phyloP scores from a whole-genome alignment of 2,113 vertebrate species.

The Cervus canadensis region DNA sequence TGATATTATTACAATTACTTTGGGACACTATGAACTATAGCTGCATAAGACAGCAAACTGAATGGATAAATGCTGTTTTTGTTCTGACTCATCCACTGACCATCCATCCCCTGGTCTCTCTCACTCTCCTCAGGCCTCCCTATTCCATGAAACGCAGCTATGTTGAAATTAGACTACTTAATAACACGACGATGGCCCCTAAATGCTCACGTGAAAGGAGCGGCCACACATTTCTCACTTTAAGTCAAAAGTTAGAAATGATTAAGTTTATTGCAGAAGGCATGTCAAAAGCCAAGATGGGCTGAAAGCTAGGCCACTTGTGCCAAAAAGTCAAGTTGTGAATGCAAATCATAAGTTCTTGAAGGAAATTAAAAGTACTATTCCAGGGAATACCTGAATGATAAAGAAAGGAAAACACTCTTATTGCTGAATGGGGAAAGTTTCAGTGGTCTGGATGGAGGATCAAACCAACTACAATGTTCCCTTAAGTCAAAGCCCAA shows the following conservation, averaged over 20 bases:
- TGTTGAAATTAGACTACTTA: not conserved
- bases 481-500: not conserved
- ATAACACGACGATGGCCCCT: not conserved
- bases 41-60: not conserved
- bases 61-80: not conserved
- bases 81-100: not conserved
- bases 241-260: not conserved
- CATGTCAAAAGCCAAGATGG: not conserved
- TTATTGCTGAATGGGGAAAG: not conserved
- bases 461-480: not conserved
- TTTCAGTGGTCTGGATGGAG: not conserved
- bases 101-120: not conserved
- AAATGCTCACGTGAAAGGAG: not conserved
- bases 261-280: not conserved
- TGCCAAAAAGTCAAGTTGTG: not conserved
- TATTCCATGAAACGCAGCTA: not conserved
- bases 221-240: not conserved
- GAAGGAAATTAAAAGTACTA: not conserved
- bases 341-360: not conserved
- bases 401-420: not conserved
- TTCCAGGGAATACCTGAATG: not conserved
- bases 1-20: not conserved
- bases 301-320: not conserved
- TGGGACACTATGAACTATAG: not conserved
- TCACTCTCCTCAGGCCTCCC: not conserved